These are phyloP conservation scores for Austrofundulus limnaeus DNA, from an alignment of 2,113 vertebrate genomes.

Conservation along the genomic window DNA sequence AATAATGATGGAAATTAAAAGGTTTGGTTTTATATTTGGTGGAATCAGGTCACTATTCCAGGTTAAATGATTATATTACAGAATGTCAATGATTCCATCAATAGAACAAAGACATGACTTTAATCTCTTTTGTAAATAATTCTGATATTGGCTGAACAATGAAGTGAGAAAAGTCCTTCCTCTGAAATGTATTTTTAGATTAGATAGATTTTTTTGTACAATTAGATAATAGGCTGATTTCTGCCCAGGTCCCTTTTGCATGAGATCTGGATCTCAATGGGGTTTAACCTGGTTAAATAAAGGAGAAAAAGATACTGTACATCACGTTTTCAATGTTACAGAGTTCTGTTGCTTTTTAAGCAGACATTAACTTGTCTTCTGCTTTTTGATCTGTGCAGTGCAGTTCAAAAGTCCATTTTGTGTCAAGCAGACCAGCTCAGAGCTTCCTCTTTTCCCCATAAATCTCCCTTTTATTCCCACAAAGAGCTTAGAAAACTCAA, in stretches of 20 bases:
- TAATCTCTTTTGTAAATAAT: not conserved
- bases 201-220: no score
- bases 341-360: not conserved
- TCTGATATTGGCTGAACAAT: no score
- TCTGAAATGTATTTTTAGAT: no score
- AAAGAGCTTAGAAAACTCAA: not conserved
- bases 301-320: no score
- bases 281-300: no score
- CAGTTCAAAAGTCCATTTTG: constrained; percentile 18
- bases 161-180: no score
- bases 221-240: no score
- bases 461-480: no score
- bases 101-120: not conserved
- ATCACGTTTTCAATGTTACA: no score
- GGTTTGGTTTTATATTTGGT: not conserved
- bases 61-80: no score
- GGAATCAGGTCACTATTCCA: not conserved
- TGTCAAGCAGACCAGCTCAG: constrained; percentile 23
- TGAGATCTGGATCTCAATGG: no score
- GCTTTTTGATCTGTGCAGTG: constrained; percentile 31
- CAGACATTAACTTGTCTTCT: not conserved
- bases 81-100: not conserved
- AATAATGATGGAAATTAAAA: not conserved
- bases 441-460: constrained; percentile 39
- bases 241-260: no score